phyloP scores from a whole-genome alignment of 92 coral and sea anemone genomes.

The Bergia sp. region DNA sequence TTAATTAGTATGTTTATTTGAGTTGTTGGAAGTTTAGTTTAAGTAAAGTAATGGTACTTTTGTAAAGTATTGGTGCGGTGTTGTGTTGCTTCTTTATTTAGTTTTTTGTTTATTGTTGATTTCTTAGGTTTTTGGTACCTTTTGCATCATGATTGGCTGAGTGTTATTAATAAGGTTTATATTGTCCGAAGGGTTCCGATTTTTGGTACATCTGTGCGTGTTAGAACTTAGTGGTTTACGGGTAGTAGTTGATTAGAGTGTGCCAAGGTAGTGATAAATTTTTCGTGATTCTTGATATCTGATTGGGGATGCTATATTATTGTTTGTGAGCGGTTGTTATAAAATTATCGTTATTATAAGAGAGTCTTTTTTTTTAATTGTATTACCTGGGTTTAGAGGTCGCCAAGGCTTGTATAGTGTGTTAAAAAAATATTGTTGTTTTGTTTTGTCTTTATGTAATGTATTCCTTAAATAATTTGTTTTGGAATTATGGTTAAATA shows the following conservation, averaged over 20 bases:
- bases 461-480: background rate
- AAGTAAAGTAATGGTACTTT: background rate
- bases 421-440: background rate
- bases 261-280: slow-evolving; percentile 5
- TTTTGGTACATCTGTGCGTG: background rate
- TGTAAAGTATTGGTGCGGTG: slow-evolving; percentile 14
- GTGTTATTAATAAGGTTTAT: background rate
- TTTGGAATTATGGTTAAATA: background rate
- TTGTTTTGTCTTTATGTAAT: background rate
- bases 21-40: slow-evolving; percentile 20
- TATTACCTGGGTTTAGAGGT: no score
- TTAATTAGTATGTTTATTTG: background rate
- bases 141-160: slow-evolving; percentile 17
- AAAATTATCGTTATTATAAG: no score
- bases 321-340: no score
- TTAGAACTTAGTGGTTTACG: background rate
- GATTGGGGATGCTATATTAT: no score
- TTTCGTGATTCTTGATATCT: background rate
- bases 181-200: slow-evolving; percentile 7
- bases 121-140: background rate
- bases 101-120: background rate
- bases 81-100: slow-evolving; percentile 12
- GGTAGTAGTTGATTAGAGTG: background rate
- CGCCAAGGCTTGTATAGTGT: no score
- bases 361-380: no score